These are phyloP conservation scores for Chaunax sp. DNA, from an alignment of 2,797 vertebrate genomes.

Conservation along the genomic window DNA sequence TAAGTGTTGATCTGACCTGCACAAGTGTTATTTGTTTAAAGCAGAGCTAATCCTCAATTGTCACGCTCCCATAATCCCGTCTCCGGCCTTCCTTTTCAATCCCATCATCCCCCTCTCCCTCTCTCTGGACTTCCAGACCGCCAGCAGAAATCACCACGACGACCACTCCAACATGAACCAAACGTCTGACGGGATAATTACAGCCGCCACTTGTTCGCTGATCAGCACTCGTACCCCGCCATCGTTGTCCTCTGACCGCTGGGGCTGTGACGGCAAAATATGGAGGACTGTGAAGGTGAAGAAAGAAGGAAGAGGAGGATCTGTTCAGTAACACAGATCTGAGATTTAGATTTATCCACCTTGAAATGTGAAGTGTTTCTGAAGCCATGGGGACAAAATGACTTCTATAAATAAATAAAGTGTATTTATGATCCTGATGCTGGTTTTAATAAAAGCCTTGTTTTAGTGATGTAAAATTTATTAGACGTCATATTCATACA, in stretches of 20 bases:
- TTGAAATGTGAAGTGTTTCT: constrained; percentile 6
- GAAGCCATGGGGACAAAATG: not conserved
- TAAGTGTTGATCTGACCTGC: constrained; percentile 43
- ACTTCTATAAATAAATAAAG: no score
- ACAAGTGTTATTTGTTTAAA: constrained; percentile 61
- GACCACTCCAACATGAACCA: constrained; percentile 82
- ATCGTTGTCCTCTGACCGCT: not conserved
- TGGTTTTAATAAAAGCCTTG: no score
- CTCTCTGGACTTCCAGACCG: constrained; percentile 54
- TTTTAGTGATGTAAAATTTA: not conserved
- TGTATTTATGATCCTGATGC: no score
- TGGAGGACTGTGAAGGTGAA: constrained; percentile 20
- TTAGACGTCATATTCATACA: not conserved
- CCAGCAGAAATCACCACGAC: constrained; percentile 76
- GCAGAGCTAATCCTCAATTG: constrained; percentile 59
- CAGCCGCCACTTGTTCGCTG: not conserved
- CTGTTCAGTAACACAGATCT: not conserved
- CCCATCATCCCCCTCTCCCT: constrained; percentile 25
- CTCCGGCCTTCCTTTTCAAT: constrained; percentile 26
- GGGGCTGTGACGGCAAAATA: not conserved
- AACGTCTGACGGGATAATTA: constrained; percentile 70
- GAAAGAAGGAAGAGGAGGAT: not conserved
- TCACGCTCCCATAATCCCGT: constrained; percentile 68
- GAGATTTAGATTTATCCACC: constrained; percentile 6
- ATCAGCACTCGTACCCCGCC: not conserved